Evolutionary conservation across 2,113 vertebrate species (phyloP).

Genomic region (Pollachius pollachius): DNA sequence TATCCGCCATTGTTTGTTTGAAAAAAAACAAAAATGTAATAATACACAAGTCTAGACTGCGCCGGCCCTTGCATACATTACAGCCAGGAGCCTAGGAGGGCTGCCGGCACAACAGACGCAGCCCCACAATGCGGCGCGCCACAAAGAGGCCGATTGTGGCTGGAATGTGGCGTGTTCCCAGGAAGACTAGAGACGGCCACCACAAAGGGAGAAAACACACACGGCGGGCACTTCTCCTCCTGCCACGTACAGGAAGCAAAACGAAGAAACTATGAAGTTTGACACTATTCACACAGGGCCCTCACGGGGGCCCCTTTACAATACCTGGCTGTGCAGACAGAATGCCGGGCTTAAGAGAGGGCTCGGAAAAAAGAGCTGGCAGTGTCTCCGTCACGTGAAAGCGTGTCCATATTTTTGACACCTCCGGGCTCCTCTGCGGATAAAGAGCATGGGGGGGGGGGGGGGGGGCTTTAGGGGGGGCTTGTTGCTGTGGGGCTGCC

Average conservation of each 20-base stretch:
- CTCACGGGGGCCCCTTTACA: constrained; percentile 65
- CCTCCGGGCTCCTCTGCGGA: constrained; percentile 71
- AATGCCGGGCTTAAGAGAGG: constrained; percentile 74
- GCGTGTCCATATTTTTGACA: constrained; percentile 84
- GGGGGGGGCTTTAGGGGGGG: constrained; percentile 51
- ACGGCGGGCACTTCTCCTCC: constrained; percentile 76
- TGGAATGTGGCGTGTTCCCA: constrained; percentile 78
- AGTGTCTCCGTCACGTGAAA: constrained; percentile 79
- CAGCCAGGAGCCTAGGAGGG: constrained; percentile 67
- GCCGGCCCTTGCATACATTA: constrained; percentile 70
- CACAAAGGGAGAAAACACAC: constrained; percentile 73
- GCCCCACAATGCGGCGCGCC: constrained; percentile 68
- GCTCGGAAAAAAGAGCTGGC: constrained; percentile 57
- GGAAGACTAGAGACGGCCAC: constrained; percentile 68
- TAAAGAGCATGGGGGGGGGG: constrained; percentile 67
- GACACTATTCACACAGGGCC: constrained; percentile 81
- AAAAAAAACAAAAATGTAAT: constrained; percentile 22
- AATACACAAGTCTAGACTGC: constrained; percentile 72
- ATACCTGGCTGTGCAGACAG: constrained; percentile 80
- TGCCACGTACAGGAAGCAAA: constrained; percentile 80
- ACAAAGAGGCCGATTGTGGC: constrained; percentile 72
- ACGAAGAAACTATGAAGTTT: constrained; percentile 84
- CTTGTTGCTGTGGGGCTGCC: constrained; percentile 62
- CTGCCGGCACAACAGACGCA: constrained; percentile 67
- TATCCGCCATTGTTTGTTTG: constrained; percentile 61